phyloP scores from a whole-genome alignment of 1,140 invertebrate species.

The Drosophila ambigua region DNA sequence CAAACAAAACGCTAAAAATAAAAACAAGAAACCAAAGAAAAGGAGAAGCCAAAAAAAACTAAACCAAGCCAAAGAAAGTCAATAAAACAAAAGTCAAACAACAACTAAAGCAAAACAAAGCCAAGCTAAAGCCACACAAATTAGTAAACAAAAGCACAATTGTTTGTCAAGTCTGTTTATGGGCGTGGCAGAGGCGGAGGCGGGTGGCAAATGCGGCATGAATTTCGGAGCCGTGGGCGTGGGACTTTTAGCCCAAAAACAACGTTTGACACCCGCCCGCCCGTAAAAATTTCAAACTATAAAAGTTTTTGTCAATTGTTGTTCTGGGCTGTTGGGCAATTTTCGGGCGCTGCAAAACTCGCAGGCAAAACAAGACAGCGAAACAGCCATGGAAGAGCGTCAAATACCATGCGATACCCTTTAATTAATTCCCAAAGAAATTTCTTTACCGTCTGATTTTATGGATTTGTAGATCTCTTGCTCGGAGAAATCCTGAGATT shows the following conservation, averaged over 20 bases:
- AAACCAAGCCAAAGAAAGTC: constrained; percentile 71
- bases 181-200: background rate
- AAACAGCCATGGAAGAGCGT: background rate
- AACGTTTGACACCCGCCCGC: constrained; percentile 51
- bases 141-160: constrained; percentile 80
- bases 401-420: background rate
- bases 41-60: constrained; percentile 40
- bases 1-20: constrained; percentile 19
- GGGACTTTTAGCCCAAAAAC: constrained; percentile 55
- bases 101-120: constrained; percentile 33
- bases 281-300: constrained; percentile 56
- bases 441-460: no score
- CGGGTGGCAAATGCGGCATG: background rate
- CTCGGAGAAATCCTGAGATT: no score
- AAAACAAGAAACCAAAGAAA: constrained; percentile 14
- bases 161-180: constrained; percentile 57
- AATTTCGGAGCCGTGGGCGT: constrained; percentile 20
- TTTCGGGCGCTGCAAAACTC: constrained; percentile 27
- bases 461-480: no score
- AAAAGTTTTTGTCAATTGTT: constrained; percentile 52
- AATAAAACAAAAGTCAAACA: constrained; percentile 69
- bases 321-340: constrained; percentile 51
- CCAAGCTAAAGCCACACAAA: constrained; percentile 61
- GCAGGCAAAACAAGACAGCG: constrained; percentile 11
- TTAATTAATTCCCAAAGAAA: no score